These are phyloP conservation scores for Clarias platycephalus DNA, from an alignment of 2,797 vertebrate genomes.

Conservation along the genomic window DNA sequence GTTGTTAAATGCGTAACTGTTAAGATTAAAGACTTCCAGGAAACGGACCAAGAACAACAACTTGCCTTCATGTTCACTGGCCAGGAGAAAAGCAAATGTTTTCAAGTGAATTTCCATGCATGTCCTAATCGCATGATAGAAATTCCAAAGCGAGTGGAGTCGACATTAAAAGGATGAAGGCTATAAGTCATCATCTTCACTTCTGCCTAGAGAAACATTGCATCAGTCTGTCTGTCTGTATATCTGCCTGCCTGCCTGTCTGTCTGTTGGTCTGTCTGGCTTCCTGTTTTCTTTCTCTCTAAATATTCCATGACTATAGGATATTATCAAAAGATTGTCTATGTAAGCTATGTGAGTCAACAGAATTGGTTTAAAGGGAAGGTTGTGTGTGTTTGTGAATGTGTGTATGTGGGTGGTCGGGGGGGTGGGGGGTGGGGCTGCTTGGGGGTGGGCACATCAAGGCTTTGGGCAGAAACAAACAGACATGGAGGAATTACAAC, in stretches of 20 bases:
- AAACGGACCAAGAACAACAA: conserved; percentile 68
- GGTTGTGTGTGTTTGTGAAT: conserved; percentile 6
- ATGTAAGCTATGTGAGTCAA: background rate
- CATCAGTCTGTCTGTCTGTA: background rate
- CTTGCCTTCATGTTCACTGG: conserved; percentile 69
- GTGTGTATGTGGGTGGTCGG: no score
- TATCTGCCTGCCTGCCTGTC: background rate
- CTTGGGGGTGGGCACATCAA: conserved; percentile 30
- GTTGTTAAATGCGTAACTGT: conserved; percentile 66
- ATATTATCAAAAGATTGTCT: background rate
- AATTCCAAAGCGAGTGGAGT: background rate
- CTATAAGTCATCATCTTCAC: conserved; percentile 22
- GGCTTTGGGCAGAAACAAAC: conserved; percentile 47
- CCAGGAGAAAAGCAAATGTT: conserved; percentile 47
- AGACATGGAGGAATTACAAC: conserved; percentile 55
- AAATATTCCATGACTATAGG: background rate
- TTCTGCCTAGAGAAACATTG: background rate
- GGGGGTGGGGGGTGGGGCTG: no score
- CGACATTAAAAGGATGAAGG: conserved; percentile 8
- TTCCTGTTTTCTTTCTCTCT: background rate
- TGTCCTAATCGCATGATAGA: conserved; percentile 16
- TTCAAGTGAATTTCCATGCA: conserved; percentile 34
- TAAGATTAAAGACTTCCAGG: conserved; percentile 75
- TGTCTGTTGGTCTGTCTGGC: background rate
- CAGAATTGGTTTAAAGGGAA: background rate